phyloP scores from a whole-genome alignment of 2,113 vertebrate species.

The Rhea americana region DNA sequence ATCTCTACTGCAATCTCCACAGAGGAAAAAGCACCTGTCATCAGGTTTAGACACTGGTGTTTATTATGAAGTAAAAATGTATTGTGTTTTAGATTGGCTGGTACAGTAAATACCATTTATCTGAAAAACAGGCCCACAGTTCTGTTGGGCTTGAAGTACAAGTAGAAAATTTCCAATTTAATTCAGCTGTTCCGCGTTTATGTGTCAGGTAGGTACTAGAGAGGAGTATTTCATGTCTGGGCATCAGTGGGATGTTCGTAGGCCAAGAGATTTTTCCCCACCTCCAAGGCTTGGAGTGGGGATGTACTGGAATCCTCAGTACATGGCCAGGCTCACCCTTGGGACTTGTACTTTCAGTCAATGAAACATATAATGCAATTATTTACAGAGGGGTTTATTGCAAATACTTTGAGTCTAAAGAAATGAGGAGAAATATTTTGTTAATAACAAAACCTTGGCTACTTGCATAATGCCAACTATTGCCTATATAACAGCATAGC shows the following conservation, averaged over 20 bases:
- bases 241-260: not conserved
- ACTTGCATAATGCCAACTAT: not conserved
- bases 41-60: not conserved
- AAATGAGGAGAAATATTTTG: not conserved
- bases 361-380: conserved; percentile 14
- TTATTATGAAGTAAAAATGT: not conserved
- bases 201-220: not conserved
- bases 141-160: not conserved
- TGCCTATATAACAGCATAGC: not conserved
- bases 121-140: not conserved
- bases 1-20: not conserved
- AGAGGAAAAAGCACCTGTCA: not conserved
- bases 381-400: conserved; percentile 28
- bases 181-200: not conserved
- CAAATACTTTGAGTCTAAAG: not conserved
- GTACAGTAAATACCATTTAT: not conserved
- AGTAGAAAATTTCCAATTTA: not conserved
- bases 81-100: not conserved
- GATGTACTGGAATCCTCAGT: not conserved
- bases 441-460: conserved; percentile 52
- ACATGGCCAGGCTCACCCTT: not conserved
- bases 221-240: not conserved
- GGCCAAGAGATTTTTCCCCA: fast-evolving
- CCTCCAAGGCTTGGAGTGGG: not conserved
- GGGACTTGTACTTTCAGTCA: not conserved